Percentiles rank a stretch among this genome's conserved stretches.
These are phyloP conservation scores for Carcinoscorpius rotundicauda DNA, from an alignment of 1,140 invertebrate genomes.

Conservation along the genomic window DNA sequence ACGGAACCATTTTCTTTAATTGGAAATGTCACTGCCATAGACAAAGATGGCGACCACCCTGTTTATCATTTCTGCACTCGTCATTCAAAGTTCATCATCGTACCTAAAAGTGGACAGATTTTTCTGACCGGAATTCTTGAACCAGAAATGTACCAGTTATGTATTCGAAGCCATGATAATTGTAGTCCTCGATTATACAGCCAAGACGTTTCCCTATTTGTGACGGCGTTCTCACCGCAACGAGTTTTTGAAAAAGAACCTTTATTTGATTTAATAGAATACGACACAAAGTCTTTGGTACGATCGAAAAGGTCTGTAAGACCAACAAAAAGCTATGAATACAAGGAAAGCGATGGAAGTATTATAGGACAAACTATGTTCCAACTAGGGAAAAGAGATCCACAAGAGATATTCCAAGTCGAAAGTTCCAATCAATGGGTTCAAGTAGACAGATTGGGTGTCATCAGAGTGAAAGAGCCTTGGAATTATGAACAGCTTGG, in stretches of 20 bases:
- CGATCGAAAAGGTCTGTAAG: slow-evolving; percentile 51
- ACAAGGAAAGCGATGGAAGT: slow-evolving; percentile 79
- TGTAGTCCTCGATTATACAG: slow-evolving; percentile 49
- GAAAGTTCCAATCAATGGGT: slow-evolving; percentile 74
- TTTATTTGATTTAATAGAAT: neutral
- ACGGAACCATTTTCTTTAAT: slow-evolving; percentile 56
- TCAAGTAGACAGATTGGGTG: slow-evolving; percentile 76
- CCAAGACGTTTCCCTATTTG: slow-evolving; percentile 10
- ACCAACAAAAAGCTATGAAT: slow-evolving; percentile 82
- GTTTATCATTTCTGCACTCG: slow-evolving; percentile 65
- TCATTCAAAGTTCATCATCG: slow-evolving; percentile 65
- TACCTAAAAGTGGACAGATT: slow-evolving; percentile 81
- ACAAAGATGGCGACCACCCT: slow-evolving; percentile 74
- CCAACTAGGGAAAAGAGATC: slow-evolving; percentile 78
- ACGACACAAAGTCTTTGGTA: neutral
- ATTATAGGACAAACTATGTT: slow-evolving; percentile 76
- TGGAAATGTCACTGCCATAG: slow-evolving; percentile 63
- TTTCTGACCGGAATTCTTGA: slow-evolving; percentile 48
- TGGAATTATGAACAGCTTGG: slow-evolving; percentile 93
- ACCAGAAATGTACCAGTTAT: slow-evolving; percentile 28
- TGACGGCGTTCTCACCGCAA: slow-evolving; percentile 16
- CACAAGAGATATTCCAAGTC: slow-evolving; percentile 84
- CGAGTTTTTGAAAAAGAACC: slow-evolving; percentile 3
- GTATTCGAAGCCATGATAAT: slow-evolving; percentile 67
- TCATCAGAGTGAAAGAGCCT: slow-evolving; percentile 84